Percentiles rank a stretch among this genome's conserved stretches.
phyloP scores from a whole-genome alignment of 2,797 vertebrate genomes.

The Rhinatrema bivittatum region DNA sequence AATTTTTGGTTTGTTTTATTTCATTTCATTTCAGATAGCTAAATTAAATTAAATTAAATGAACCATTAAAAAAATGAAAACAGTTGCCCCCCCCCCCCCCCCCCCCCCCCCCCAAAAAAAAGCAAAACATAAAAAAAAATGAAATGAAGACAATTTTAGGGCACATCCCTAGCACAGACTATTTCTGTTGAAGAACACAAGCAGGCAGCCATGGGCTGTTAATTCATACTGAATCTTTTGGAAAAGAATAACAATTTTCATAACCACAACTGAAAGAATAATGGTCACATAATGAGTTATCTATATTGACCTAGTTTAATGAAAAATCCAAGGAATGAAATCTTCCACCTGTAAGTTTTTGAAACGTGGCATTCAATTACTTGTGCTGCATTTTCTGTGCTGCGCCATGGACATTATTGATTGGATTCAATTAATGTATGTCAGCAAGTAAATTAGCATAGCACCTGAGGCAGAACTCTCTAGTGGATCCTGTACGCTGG shows the following conservation, averaged over 20 bases:
- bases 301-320: constrained; percentile 25
- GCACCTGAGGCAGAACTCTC: constrained; percentile 56
- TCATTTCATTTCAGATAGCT: no score
- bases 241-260: constrained; percentile 13
- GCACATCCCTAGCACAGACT: not conserved
- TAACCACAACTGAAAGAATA: constrained; percentile 15
- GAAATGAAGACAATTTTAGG: no score
- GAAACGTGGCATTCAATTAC: constrained; percentile 23
- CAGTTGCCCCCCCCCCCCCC: no score
- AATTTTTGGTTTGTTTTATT: no score
- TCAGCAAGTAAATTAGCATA: constrained; percentile 60
- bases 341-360: constrained; percentile 27
- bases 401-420: constrained; percentile 51
- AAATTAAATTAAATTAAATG: no score
- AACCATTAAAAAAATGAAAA: no score
- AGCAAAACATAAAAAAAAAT: no score
- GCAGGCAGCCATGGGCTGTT: not conserved
- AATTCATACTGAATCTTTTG: not conserved
- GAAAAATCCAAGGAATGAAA: constrained; percentile 31
- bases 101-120: no score
- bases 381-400: constrained; percentile 26
- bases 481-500: constrained; percentile 29
- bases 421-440: constrained; percentile 60
- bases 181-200: not conserved
- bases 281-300: constrained; percentile 29